phyloP scores from a whole-genome alignment of 2,113 vertebrate species.

The Chaetodon auriga region DNA sequence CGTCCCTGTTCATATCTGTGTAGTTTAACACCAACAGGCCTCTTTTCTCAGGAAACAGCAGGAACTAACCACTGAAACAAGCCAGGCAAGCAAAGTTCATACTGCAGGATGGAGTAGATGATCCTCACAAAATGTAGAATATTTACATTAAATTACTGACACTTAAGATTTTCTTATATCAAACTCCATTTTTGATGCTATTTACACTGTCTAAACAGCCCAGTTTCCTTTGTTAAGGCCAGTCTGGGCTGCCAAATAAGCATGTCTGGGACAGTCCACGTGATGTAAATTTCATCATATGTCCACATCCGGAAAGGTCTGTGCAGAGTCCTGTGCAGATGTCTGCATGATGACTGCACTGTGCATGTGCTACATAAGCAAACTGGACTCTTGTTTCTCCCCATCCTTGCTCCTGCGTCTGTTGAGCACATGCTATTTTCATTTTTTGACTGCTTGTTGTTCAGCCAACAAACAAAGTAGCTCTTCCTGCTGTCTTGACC shows the following conservation, averaged over 20 bases:
- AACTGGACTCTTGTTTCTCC: too few species aligned
- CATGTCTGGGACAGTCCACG: not conserved
- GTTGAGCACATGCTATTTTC: not conserved
- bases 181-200: not conserved
- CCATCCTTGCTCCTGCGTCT: not conserved
- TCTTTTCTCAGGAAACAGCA: not conserved
- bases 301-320: not conserved
- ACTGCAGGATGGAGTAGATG: not conserved
- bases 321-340: too few species aligned
- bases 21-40: not conserved
- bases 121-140: not conserved
- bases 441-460: not conserved
- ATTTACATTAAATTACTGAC: not conserved
- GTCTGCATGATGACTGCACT: not conserved
- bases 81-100: not conserved
- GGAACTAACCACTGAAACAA: constrained; percentile 7
- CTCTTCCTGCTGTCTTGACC: not conserved
- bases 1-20: constrained; percentile 1
- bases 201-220: not conserved
- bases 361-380: not conserved
- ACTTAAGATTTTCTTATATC: not conserved
- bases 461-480: not conserved
- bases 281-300: not conserved
- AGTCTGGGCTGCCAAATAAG: not conserved
- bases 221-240: not conserved